Base-by-base conservation (phyloP, 1,140 invertebrate genomes). In the Branchinecta lynchi region DNA sequence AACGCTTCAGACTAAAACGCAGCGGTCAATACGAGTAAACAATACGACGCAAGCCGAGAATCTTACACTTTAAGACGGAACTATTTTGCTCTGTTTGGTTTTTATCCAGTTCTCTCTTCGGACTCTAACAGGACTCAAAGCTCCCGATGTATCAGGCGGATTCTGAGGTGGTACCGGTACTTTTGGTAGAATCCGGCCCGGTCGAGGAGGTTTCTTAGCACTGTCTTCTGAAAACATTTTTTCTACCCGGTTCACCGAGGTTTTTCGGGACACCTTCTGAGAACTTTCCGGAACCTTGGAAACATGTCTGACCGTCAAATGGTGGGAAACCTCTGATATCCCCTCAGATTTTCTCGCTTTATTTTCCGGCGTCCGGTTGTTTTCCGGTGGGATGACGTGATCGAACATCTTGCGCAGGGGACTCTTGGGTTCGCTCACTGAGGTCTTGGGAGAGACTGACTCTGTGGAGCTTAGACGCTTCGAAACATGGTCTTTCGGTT, bases 71-170 rank as follows among this genome's bases (percentile, higher is more conserved):
- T 60, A 60, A 60, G 51, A 20, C 17, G 51, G 51, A 60, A 60
- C 51, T 60, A 60, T 60, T 20, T 60, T 60, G 17, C 12, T 60
- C 51, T 60, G 51, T 6, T 60, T 60, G 6, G 12, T 60, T 60
- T 60, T 60, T 20, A 60, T 60, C 51, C 51, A 60, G 17, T 60
- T 60, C 51, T 60, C 51, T 60, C 51, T 60, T 60, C 51, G 12
- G 1, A 20, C 17, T 15, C 51, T 2, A 6, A 20, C 17, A 60
- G 51, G 51, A 60, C 51, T 60, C 17, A 15, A 20, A 60, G 17
- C 51, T 60, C 32, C 32, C 32, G 32, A 32, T 32, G 32, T 32
- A 1, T 3, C 32, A 32, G 32, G 32, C 32, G 32, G 32, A 32
- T 32, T 32, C 32, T 32, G 32, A 32, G 51, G 12, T 60, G 51